Evolutionary conservation across 2,113 vertebrate genomes (phyloP).

Genomic region (Picathartes gymnocephalus): DNA sequence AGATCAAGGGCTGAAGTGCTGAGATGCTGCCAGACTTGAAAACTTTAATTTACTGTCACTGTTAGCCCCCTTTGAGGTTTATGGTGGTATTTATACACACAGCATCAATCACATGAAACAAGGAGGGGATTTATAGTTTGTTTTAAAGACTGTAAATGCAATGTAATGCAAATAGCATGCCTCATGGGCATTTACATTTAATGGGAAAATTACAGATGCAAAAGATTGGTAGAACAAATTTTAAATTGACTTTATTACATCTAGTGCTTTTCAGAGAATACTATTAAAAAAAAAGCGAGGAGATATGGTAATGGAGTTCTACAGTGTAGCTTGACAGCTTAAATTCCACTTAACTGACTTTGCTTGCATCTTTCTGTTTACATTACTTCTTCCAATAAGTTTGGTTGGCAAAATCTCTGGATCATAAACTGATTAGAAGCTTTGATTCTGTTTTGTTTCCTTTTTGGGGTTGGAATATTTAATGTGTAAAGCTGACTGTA

Average conservation of each 20-base stretch:
- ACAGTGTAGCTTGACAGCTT: conserved; percentile 66
- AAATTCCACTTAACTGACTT: conserved; percentile 70
- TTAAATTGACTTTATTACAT: conserved; percentile 88
- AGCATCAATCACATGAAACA: conserved; percentile 86
- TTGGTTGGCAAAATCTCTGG: conserved; percentile 40
- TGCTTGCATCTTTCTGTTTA: conserved; percentile 53
- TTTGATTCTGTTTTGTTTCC: conserved; percentile 56
- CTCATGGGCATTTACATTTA: conserved; percentile 88
- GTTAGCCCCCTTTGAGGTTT: conserved; percentile 86
- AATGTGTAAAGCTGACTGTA: conserved; percentile 8
- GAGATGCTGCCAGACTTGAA: conserved; percentile 81
- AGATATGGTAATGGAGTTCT: conserved; percentile 75
- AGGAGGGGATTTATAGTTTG: conserved; percentile 87
- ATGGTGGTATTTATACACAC: conserved; percentile 86
- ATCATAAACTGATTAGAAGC: conserved; percentile 59
- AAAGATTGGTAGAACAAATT: conserved; percentile 88
- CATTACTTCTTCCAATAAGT: conserved; percentile 58
- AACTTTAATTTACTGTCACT: conserved; percentile 87
- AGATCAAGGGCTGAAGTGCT: conserved; percentile 80
- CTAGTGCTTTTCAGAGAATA: conserved; percentile 80
- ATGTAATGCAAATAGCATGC: conserved; percentile 88
- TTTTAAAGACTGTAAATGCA: conserved; percentile 89
- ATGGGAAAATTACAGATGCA: conserved; percentile 88
- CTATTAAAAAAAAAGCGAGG: conserved; percentile 71
- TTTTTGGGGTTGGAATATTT: conserved; percentile 37